Conservation (phyloP, 2,797 vertebrate genomes). For the Falco concolor region DNA sequence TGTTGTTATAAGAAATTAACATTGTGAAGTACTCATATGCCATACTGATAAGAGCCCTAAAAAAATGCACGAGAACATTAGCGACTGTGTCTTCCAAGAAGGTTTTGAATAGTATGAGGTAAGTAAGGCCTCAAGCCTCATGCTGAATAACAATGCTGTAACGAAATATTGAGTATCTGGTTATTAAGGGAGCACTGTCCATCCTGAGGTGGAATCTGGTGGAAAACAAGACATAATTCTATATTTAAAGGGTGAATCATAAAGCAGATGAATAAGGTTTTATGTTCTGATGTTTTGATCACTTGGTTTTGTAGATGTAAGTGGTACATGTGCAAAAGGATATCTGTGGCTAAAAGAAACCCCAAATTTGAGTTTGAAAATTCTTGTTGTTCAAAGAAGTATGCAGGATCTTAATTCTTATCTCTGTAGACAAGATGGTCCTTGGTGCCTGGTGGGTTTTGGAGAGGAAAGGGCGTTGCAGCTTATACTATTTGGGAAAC, state of each 20-base stretch:
- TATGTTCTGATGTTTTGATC: background rate
- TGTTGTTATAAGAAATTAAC: slow-evolving; percentile 7
- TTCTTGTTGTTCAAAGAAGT: background rate
- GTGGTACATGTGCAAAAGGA: background rate
- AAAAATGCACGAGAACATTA: background rate
- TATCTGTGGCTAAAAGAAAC: background rate
- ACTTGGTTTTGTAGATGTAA: background rate
- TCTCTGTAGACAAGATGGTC: background rate
- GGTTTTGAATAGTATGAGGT: background rate
- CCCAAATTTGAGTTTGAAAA: background rate
- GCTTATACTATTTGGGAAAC: background rate
- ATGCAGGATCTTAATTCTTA: background rate
- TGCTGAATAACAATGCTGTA: background rate
- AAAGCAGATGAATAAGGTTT: background rate
- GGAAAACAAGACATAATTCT: background rate
- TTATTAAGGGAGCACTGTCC: slow-evolving; percentile 22
- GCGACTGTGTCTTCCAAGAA: background rate
- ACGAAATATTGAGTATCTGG: slow-evolving; percentile 21
- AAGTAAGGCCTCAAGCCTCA: background rate
- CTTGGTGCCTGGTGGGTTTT: background rate
- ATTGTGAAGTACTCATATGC: background rate
- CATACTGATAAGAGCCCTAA: slow-evolving; percentile 16
- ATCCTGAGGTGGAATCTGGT: background rate
- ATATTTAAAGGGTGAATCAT: slow-evolving; percentile 4
- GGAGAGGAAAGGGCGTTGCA: background rate